phyloP scores from a whole-genome alignment of 2,888 invertebrate species.

The Tenthredo distinguenda region DNA sequence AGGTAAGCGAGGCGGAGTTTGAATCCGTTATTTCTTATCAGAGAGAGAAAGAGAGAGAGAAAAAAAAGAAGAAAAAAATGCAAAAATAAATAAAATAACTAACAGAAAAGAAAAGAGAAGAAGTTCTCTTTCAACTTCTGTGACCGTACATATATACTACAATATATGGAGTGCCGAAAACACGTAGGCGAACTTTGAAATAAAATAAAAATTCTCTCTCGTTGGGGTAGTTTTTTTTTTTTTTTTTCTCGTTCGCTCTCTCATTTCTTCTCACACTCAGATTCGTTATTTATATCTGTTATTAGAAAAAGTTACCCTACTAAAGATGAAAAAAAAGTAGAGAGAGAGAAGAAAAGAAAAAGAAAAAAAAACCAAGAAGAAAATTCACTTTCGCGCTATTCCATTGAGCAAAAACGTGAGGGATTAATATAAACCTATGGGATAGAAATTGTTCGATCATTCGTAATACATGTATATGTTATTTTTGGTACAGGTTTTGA shows the following conservation, averaged over 20 bases:
- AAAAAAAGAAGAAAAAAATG: background rate
- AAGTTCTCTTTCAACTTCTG: conserved; percentile 2
- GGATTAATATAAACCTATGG: no score
- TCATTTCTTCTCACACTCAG: background rate
- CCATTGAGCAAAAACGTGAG: background rate
- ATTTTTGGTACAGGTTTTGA: background rate
- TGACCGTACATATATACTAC: background rate
- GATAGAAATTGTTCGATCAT: background rate
- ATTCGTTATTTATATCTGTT: conserved; percentile 7
- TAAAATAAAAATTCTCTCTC: background rate
- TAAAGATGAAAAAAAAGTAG: background rate
- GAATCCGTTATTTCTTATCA: conserved; percentile 20
- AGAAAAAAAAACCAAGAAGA: background rate
- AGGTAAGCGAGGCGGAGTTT: background rate
- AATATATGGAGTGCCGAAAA: background rate
- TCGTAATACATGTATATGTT: background rate
- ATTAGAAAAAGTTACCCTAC: background rate
- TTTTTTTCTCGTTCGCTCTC: background rate
- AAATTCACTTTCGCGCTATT: background rate
- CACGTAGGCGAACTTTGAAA: conserved; percentile 10
- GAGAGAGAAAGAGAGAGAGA: no score
- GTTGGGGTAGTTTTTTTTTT: background rate
- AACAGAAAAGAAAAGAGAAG: conserved; percentile 5
- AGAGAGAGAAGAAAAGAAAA: background rate
- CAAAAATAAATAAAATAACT: conserved; percentile 20